Evolutionary conservation across 37 sponge, comb jelly and placozoan species (phyloP).

Genomic region (Diacarnus erythraeanus): DNA sequence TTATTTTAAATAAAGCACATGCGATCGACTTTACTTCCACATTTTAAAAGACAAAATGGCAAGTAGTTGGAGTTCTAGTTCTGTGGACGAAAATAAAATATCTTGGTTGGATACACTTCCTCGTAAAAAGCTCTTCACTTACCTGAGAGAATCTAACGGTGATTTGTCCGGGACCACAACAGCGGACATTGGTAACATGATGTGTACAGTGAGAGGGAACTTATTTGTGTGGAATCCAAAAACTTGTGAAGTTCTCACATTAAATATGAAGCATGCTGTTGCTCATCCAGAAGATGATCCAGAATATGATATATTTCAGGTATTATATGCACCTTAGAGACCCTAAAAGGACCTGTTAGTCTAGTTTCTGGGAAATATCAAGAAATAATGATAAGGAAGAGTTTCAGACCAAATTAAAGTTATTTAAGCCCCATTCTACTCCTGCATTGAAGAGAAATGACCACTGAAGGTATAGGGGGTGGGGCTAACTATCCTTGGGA

Average conservation of each 20-base stretch:
- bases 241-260: conserved; percentile 32
- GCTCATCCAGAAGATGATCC: conserved; percentile 4
- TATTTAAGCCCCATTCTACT: no score
- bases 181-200: conserved; percentile 12
- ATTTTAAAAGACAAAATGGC: neutral
- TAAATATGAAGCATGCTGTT: conserved; percentile 50
- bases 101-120: conserved; percentile 28
- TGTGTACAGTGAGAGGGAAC: conserved; percentile 63
- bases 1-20: conserved; percentile 11
- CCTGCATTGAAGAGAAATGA: no score
- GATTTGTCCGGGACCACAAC: neutral
- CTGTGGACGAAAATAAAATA: neutral
- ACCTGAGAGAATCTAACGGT: conserved; percentile 14
- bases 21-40: neutral
- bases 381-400: no score
- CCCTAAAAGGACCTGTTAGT: no score
- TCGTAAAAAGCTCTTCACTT: conserved; percentile 18
- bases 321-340: no score
- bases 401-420: no score
- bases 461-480: no score
- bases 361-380: no score
- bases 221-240: conserved; percentile 50
- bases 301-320: no score
- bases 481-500: no score
- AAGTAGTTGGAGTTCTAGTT: neutral